These are phyloP conservation scores for Hedychridium roseum DNA, from an alignment of 2,888 invertebrate genomes.

Conservation along the genomic window DNA sequence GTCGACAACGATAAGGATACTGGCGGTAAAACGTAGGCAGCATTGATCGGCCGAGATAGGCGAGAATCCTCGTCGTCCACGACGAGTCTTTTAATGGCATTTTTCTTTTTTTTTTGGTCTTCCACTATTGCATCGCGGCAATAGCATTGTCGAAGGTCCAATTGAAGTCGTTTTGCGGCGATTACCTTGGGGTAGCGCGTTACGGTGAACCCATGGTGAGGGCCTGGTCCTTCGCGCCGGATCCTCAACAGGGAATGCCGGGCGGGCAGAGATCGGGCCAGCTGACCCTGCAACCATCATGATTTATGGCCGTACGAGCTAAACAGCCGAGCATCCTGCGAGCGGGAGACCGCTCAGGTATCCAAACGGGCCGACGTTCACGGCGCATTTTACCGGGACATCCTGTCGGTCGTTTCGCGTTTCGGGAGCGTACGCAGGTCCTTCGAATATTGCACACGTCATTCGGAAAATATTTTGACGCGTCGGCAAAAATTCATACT, in stretches of 20 bases:
- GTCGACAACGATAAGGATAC: no score
- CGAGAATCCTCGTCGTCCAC: no score
- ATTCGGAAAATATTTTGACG: constrained; percentile 56
- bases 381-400: constrained; percentile 37
- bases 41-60: no score
- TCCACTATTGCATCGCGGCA: no score
- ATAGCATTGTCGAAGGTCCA: no score
- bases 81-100: no score
- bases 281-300: constrained; percentile 53
- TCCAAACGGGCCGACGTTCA: constrained; percentile 36
- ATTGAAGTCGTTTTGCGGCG: no score
- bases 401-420: constrained; percentile 16
- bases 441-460: constrained; percentile 35
- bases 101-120: no score
- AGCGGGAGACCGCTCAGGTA: constrained; percentile 57
- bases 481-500: constrained; percentile 32
- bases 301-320: constrained; percentile 54
- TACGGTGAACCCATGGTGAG: background rate
- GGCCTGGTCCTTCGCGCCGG: constrained; percentile 42
- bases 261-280: constrained; percentile 44
- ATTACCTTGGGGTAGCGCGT: no score
- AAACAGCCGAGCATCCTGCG: constrained; percentile 48
- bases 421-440: constrained; percentile 5
- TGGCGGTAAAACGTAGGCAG: no score
- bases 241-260: constrained; percentile 42